These are phyloP conservation scores for Augochlora pura DNA, from an alignment of 1,140 invertebrate genomes.

Conservation along the genomic window DNA sequence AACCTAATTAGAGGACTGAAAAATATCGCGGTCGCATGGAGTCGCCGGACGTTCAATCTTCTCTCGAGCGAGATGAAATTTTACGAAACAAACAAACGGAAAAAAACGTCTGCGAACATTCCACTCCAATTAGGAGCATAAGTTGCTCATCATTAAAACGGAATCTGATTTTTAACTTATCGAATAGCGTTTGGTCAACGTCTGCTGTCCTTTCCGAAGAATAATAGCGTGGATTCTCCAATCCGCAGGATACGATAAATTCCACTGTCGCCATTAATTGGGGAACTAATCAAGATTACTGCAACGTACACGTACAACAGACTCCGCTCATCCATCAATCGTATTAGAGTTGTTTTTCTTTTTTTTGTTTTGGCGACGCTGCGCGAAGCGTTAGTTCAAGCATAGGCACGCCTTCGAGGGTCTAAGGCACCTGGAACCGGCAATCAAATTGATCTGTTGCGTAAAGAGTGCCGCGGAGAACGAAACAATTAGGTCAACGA, in stretches of 20 bases:
- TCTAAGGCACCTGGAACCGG: background rate
- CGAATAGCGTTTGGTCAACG: background rate
- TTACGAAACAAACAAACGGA: too few relatives aligned
- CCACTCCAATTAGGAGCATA: background rate
- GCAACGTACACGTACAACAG: background rate
- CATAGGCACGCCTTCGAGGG: conserved; percentile 1
- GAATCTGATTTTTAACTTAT: background rate
- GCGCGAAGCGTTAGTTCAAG: conserved; percentile 23
- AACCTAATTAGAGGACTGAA: background rate
- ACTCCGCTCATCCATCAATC: background rate
- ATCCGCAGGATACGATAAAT: background rate
- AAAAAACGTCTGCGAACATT: background rate
- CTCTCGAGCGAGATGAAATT: background rate
- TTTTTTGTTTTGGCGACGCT: conserved; percentile 5
- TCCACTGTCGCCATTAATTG: conserved; percentile 12
- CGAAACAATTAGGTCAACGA: conserved; percentile 20
- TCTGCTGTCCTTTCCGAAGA: background rate
- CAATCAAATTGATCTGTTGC: conserved; percentile 27
- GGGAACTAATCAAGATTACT: background rate
- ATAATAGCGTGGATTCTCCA: too few relatives aligned
- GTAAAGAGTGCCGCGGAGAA: background rate
- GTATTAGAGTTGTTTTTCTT: conserved; percentile 34
- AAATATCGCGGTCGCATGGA: background rate
- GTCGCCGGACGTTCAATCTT: too few relatives aligned
- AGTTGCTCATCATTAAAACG: background rate